These are phyloP conservation scores for Setophaga kirtlandii DNA, from an alignment of 2,113 vertebrate species.

Conservation along the genomic window DNA sequence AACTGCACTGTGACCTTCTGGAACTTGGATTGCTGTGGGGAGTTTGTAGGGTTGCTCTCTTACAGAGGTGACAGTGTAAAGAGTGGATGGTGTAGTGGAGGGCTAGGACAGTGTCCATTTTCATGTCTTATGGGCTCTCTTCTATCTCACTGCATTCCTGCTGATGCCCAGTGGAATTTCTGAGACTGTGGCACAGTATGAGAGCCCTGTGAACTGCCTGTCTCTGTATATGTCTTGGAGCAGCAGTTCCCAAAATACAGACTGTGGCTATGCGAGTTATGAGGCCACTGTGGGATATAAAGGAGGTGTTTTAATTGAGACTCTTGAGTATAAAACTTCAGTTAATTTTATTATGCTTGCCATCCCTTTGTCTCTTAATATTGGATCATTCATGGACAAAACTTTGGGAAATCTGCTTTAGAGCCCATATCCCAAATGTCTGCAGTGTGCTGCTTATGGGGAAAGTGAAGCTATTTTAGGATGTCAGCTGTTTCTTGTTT, in stretches of 20 bases:
- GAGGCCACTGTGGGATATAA: not conserved
- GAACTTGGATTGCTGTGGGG: not conserved
- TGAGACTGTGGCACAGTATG: fast-evolving
- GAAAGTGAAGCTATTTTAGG: not conserved
- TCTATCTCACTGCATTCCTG: not conserved
- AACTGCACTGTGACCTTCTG: not conserved
- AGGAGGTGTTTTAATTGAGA: not conserved
- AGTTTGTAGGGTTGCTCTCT: not conserved
- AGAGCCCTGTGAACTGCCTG: not conserved
- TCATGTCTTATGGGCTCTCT: not conserved
- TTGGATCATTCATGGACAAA: not conserved
- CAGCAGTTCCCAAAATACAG: not conserved
- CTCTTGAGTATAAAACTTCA: not conserved
- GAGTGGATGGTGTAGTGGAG: not conserved
- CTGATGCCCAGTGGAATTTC: not conserved
- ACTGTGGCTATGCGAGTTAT: not conserved
- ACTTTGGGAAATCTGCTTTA: not conserved
- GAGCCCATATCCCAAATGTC: not conserved
- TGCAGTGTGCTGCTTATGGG: not conserved
- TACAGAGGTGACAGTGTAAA: not conserved
- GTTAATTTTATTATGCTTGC: not conserved
- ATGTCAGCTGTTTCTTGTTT: not conserved
- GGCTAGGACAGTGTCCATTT: not conserved
- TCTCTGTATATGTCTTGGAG: not conserved
- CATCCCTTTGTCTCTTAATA: not conserved